phyloP scores from a whole-genome alignment of 2,888 invertebrate species.

The Cinara cedri region DNA sequence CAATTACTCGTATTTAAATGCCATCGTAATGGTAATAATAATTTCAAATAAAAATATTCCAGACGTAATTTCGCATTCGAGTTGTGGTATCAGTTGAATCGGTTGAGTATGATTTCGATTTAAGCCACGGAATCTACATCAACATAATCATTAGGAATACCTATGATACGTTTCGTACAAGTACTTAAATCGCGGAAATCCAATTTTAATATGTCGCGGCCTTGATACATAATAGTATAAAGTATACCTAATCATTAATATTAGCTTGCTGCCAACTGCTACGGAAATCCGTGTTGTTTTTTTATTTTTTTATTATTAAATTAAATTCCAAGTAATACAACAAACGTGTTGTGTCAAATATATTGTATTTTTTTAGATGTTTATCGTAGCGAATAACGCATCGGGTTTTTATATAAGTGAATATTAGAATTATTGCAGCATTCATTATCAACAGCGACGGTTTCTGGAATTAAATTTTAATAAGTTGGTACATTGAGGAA shows the following conservation, averaged over 20 bases:
- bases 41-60: not conserved
- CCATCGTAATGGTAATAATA: not conserved
- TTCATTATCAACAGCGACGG: no score
- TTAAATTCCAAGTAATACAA: no score
- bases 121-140: not conserved
- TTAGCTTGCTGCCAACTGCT: conserved; percentile 21
- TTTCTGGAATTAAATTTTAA: no score
- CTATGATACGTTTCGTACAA: not conserved
- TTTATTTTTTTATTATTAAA: no score
- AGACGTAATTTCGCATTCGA: not conserved
- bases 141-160: not conserved
- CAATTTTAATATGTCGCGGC: not conserved
- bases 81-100: not conserved
- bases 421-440: no score
- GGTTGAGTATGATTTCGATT: not conserved
- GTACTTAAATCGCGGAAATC: conserved; percentile 1
- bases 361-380: no score
- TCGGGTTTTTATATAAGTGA: no score
- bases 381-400: no score
- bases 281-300: no score
- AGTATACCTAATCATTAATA: not conserved
- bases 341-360: no score
- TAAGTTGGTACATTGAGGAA: no score
- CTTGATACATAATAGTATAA: not conserved
- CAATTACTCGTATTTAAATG: not conserved